These are phyloP conservation scores for Lindbergichthys nudifrons DNA, from an alignment of 2,797 vertebrate species.

Conservation along the genomic window DNA sequence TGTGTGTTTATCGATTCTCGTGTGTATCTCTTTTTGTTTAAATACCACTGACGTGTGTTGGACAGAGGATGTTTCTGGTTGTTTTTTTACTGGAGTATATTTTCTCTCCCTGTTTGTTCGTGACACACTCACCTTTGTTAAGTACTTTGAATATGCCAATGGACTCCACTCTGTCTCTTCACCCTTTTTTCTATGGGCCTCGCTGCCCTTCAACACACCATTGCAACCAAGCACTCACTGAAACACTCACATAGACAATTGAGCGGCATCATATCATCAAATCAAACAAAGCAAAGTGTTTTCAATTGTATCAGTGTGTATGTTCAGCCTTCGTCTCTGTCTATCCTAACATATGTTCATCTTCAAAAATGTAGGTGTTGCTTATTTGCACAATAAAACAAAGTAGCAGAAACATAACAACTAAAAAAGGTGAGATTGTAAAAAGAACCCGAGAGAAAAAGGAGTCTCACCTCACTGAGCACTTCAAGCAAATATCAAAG, in stretches of 20 bases:
- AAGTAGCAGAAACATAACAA: neutral
- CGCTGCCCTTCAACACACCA: conserved; percentile 39
- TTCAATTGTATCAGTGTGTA: neutral
- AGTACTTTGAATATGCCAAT: conserved; percentile 73
- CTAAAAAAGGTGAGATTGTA: too few relatives aligned
- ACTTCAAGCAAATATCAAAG: too few relatives aligned
- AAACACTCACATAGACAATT: neutral
- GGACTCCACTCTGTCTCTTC: conserved; percentile 32
- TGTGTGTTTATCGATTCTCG: neutral
- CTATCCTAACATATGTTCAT: neutral
- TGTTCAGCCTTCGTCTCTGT: too few relatives aligned
- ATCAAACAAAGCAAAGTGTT: conserved; percentile 4
- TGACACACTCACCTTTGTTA: conserved; percentile 70
- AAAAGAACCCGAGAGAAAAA: too few relatives aligned
- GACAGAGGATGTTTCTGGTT: neutral
- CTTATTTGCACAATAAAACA: neutral
- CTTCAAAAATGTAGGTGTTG: too few relatives aligned
- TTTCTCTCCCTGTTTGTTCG: conserved; percentile 46
- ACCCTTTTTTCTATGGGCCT: conserved; percentile 30
- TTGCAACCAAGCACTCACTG: neutral
- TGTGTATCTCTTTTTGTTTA: neutral
- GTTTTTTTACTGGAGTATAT: conserved; percentile 15
- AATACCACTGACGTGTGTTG: neutral
- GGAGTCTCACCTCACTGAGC: too few relatives aligned
- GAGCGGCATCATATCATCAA: conserved; percentile 17